Percentiles rank a stretch among this genome's conserved stretches.
Evolutionary conservation across 1,140 invertebrate genomes (phyloP).

Genomic region (Papilio polytes): DNA sequence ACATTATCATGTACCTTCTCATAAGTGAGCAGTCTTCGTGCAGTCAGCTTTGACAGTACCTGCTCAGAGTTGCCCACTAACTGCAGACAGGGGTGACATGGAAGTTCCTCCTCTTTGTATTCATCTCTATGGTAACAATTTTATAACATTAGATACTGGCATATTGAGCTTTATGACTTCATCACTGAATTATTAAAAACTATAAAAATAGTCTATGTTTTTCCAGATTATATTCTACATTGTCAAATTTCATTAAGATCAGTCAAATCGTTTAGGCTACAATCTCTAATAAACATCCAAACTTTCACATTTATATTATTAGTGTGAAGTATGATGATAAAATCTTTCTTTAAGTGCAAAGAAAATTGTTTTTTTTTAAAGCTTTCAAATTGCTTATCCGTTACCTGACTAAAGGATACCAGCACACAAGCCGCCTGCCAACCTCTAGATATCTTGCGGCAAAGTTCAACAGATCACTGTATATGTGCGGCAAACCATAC

Average conservation of each 20-base stretch:
- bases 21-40: constrained; percentile 93
- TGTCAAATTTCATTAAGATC: no score
- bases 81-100: constrained; percentile 90
- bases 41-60: constrained; percentile 89
- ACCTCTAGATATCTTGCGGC: constrained; percentile 90
- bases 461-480: constrained; percentile 93
- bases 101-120: constrained; percentile 90
- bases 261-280: no score
- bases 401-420: constrained; percentile 95
- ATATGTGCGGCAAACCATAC: constrained; percentile 92
- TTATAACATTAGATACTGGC: not conserved
- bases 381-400: not conserved
- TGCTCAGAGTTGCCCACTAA: constrained; percentile 95
- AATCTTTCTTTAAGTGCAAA: not conserved
- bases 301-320: no score
- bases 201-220: no score
- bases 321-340: not conserved
- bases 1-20: constrained; percentile 89
- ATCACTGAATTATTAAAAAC: no score
- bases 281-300: no score
- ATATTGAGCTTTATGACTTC: not conserved
- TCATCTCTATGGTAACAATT: constrained; percentile 85
- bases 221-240: no score
- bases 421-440: constrained; percentile 93
- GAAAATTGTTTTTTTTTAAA: not conserved